Conservation (phyloP, 2,888 invertebrate genomes). For the Augiades crinisus region DNA sequence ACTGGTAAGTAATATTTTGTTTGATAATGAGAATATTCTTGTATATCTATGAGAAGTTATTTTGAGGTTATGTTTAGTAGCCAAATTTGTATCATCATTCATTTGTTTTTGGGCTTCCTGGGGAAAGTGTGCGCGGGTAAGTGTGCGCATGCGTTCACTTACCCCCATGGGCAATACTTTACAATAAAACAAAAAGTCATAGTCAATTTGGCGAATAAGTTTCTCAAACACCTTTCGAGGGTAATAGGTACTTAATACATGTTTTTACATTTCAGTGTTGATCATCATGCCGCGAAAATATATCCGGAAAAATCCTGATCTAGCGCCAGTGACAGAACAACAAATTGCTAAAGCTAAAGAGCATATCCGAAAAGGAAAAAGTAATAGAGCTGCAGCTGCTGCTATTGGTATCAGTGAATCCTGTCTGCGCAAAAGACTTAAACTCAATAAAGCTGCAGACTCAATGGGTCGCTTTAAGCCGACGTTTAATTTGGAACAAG, state of each 20-base stretch:
- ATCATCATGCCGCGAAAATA: too few relatives aligned
- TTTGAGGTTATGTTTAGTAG: background rate
- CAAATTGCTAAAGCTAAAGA: too few relatives aligned
- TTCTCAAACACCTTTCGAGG: background rate
- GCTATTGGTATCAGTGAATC: background rate
- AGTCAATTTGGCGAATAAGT: background rate
- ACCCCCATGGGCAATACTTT: background rate
- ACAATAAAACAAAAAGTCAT: background rate
- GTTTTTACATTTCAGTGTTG: too few relatives aligned
- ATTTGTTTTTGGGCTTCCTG: slow-evolving; percentile 1
- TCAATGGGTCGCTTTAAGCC: background rate
- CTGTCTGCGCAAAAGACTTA: background rate
- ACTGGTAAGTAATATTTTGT: background rate
- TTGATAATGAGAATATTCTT: background rate
- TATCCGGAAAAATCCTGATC: too few relatives aligned
- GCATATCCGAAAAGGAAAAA: background rate
- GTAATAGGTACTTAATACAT: background rate
- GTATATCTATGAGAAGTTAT: background rate
- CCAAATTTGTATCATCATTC: slow-evolving; percentile 1
- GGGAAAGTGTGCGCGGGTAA: background rate
- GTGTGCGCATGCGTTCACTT: background rate
- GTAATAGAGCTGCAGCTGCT: background rate
- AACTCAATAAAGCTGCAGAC: background rate
- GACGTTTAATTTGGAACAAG: slow-evolving; percentile 30
- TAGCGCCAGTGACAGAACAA: too few relatives aligned